phyloP scores from a whole-genome alignment of 2,888 invertebrate species.

The Dendrolimus pini region DNA sequence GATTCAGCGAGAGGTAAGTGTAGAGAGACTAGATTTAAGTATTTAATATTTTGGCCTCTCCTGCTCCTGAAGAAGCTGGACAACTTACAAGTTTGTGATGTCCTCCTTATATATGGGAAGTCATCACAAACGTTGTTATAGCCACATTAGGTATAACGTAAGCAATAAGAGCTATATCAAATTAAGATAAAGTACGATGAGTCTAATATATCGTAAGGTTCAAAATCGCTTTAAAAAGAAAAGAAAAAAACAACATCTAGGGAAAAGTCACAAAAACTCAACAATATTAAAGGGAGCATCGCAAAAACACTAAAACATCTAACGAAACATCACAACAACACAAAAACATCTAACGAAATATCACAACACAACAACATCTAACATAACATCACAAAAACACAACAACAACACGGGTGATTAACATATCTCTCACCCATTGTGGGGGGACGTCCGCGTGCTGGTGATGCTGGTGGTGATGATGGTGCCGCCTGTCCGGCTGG shows the following conservation, averaged over 20 bases:
- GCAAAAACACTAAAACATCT: background rate
- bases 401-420: conserved; percentile 8
- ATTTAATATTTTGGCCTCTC: too few relatives aligned
- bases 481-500: conserved; percentile 59
- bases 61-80: too few relatives aligned
- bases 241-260: background rate
- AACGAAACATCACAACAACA: background rate
- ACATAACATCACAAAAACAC: conserved; percentile 8
- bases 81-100: too few relatives aligned
- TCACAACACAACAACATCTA: conserved; percentile 7
- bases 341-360: conserved; percentile 4
- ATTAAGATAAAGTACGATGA: too few relatives aligned
- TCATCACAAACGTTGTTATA: too few relatives aligned
- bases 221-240: too few relatives aligned
- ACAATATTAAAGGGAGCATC: background rate
- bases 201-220: too few relatives aligned
- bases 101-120: too few relatives aligned
- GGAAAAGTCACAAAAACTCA: background rate
- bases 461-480: conserved; percentile 55
- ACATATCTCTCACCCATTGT: conserved; percentile 52
- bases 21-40: too few relatives aligned
- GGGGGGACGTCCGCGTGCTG: conserved; percentile 71
- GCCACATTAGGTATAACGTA: too few relatives aligned
- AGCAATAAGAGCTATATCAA: too few relatives aligned
- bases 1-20: too few relatives aligned